These are phyloP conservation scores for Trichonephila inaurata DNA, from an alignment of 1,140 invertebrate genomes.

Conservation along the genomic window DNA sequence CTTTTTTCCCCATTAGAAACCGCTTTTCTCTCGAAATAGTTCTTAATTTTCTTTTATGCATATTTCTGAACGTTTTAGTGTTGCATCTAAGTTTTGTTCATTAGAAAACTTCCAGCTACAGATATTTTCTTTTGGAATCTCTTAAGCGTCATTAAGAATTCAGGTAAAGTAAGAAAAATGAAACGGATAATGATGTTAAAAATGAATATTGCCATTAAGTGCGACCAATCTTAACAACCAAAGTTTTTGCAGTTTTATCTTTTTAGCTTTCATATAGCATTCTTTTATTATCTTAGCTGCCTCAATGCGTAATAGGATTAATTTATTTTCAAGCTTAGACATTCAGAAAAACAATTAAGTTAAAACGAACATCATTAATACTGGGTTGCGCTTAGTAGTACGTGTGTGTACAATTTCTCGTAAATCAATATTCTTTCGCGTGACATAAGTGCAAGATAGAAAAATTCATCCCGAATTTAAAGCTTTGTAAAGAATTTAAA, in stretches of 20 bases:
- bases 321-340: neutral
- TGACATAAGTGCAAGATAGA: neutral
- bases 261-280: neutral
- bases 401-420: neutral
- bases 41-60: neutral
- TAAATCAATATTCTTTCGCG: neutral
- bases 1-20: neutral
- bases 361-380: neutral
- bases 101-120: neutral
- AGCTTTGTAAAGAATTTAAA: no score
- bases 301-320: neutral
- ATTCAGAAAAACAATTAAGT: neutral
- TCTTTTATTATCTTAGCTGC: neutral
- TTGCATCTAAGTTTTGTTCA: neutral
- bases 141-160: neutral
- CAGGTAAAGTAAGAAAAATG: neutral
- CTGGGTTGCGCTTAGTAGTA: neutral
- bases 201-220: neutral
- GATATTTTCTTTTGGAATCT: neutral
- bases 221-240: neutral
- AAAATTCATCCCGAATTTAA: neutral
- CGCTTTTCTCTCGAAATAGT: neutral
- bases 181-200: constrained; percentile 2
- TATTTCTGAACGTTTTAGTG: neutral
- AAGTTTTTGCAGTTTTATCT: neutral